These are phyloP conservation scores for Dioctria rufipes DNA, from an alignment of 2,888 invertebrate genomes.

Conservation along the genomic window DNA sequence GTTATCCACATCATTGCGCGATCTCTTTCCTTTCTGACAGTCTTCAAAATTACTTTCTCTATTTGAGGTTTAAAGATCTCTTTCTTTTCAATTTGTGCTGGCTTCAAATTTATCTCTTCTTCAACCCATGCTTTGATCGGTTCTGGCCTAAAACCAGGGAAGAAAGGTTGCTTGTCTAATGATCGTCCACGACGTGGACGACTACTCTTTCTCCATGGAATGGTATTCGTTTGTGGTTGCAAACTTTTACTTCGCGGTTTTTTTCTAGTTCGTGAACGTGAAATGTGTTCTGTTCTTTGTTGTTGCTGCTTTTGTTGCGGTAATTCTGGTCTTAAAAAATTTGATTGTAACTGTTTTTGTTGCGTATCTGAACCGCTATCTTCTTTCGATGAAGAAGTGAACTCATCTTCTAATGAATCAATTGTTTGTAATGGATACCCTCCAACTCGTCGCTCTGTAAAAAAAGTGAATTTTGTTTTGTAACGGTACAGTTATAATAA, in stretches of 20 bases:
- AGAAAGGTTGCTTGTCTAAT: conserved; percentile 71
- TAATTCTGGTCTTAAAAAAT: conserved; percentile 65
- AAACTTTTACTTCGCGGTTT: conserved; percentile 70
- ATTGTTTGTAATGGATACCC: conserved; percentile 68
- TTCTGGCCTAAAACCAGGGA: conserved; percentile 69
- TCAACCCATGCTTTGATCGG: conserved; percentile 77
- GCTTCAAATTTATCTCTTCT: conserved; percentile 76
- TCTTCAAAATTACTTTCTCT: conserved; percentile 72
- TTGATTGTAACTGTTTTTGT: conserved; percentile 56
- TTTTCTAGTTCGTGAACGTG: conserved; percentile 67
- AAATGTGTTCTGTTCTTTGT: conserved; percentile 63
- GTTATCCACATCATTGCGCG: conserved; percentile 69
- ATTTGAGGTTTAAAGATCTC: conserved; percentile 73
- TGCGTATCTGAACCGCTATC: conserved; percentile 68
- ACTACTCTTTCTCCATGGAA: conserved; percentile 70
- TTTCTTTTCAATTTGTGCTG: conserved; percentile 73
- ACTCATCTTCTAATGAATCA: conserved; percentile 70
- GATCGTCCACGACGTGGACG: conserved; percentile 70
- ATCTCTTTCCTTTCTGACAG: conserved; percentile 72
- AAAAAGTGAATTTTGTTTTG: conserved; percentile 17
- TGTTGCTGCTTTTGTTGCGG: conserved; percentile 42
- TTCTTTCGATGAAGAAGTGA: conserved; percentile 69
- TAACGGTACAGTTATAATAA: too few species aligned
- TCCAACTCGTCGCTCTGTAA: conserved; percentile 69
- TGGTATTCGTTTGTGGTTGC: conserved; percentile 68